Conservation (phyloP, 2,888 invertebrate genomes). For the Eupithecia tripunctaria region DNA sequence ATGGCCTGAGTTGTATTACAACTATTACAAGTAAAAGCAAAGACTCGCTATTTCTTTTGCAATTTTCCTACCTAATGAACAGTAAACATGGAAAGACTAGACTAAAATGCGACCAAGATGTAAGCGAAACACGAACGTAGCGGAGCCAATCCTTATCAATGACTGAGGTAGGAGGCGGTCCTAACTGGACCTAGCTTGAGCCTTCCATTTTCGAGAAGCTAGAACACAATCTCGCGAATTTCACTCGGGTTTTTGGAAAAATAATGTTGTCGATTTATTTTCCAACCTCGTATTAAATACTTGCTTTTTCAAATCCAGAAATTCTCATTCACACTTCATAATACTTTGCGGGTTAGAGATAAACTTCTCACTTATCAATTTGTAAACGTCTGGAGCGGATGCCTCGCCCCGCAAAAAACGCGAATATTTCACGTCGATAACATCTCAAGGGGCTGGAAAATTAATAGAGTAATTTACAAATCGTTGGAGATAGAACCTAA, state of each 20-base stretch:
- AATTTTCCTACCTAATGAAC: too few relatives aligned
- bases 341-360: not conserved
- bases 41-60: too few relatives aligned
- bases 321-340: not conserved
- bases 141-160: too few relatives aligned
- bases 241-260: not conserved
- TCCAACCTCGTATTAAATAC: not conserved
- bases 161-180: too few relatives aligned
- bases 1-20: too few relatives aligned
- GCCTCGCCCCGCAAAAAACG: constrained; percentile 36
- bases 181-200: too few relatives aligned
- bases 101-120: too few relatives aligned
- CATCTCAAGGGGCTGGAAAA: constrained; percentile 55
- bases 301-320: not conserved
- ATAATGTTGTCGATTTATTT: not conserved
- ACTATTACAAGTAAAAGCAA: too few relatives aligned
- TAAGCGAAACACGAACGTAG: too few relatives aligned
- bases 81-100: too few relatives aligned
- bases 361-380: constrained; percentile 13
- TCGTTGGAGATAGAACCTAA: constrained; percentile 50
- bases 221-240: too few relatives aligned
- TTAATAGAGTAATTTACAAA: constrained; percentile 69
- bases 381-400: constrained; percentile 21
- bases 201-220: too few relatives aligned
- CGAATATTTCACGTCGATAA: constrained; percentile 61